Conservation (phyloP, 2,113 vertebrate species). For the Rynchops niger region DNA sequence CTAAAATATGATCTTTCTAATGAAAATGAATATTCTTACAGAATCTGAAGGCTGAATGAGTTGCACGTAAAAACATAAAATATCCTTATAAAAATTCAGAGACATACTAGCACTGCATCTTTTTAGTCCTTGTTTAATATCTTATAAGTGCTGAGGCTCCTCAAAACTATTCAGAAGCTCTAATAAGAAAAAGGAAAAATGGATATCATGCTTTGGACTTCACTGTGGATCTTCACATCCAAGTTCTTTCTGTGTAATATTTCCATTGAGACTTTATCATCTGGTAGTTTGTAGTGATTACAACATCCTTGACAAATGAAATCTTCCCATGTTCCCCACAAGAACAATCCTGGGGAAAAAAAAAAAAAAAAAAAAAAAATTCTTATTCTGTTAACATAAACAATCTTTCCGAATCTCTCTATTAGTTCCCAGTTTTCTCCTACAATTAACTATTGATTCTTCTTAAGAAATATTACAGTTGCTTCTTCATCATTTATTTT, state of each 20-base stretch:
- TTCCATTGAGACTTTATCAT: neutral
- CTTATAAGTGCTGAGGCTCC: neutral
- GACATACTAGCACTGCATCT: neutral
- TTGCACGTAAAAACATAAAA: neutral
- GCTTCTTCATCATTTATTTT: neutral
- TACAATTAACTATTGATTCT: neutral
- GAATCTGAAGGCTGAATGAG: neutral
- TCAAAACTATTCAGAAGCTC: neutral
- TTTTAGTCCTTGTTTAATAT: neutral
- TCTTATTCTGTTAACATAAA: neutral
- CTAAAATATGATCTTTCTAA: neutral
- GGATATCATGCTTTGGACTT: neutral
- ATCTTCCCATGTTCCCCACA: neutral
- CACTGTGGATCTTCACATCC: neutral
- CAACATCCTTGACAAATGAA: neutral
- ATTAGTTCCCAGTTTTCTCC: neutral
- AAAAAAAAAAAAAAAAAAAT: too few species aligned
- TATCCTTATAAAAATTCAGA: neutral
- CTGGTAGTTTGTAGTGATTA: neutral
- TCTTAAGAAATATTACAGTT: neutral
- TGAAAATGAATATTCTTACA: neutral
- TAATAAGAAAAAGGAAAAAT: neutral
- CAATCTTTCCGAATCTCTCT: neutral
- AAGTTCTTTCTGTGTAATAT: neutral
- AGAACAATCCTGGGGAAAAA: neutral